Base-by-base conservation (phyloP, 2,888 invertebrate genomes). In the Exocentrus adspersus region DNA sequence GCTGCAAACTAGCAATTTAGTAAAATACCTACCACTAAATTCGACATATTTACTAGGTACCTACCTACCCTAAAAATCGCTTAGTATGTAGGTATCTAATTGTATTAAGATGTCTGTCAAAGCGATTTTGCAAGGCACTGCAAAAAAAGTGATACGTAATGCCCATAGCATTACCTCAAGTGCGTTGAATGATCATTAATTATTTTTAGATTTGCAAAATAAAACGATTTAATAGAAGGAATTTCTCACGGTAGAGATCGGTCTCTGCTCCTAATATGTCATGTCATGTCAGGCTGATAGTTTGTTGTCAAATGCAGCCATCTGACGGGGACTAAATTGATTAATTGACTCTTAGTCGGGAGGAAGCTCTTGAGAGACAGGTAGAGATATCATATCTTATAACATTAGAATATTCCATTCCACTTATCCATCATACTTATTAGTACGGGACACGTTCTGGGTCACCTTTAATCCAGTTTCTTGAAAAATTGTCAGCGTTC, bases 311-410 rank as follows among this genome's bases (percentile, higher is more conserved):
- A 63, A 64, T 60, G 62, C 52, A 61, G 51, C 61, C 62, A 65
- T 67, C 68, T 69, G 72, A 72, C 72, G 68, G 68, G 71, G 70
- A 68, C 67, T 62, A 69, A 66, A 62, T 67, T 73, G 73, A 73
- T 73, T 71, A 72, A 72, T 72, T 64, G 68, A 60, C 53, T 68
- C 30, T 50, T 48, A 42, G 61, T 14, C 42, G 45, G 66, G 66
- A 60, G 46, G 58, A 60, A 54, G 60, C 53, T 48, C 32, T 30
- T 32, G 57, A 51, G 28, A 60, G 42, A 59, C 53, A 61, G 54
- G 65, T 62, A 65, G 58, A 62, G 42, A 37, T 50, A 64, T 64
- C 63, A 60, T 46, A 58, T 52, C 42, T 54, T 24, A 16, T 43
- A 43, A 42, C 43, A 54, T 54, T 54, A 54, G 43, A 54, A 54